Evolutionary conservation across 1,140 invertebrate species (phyloP).

Genomic region (Lycorma delicatula): DNA sequence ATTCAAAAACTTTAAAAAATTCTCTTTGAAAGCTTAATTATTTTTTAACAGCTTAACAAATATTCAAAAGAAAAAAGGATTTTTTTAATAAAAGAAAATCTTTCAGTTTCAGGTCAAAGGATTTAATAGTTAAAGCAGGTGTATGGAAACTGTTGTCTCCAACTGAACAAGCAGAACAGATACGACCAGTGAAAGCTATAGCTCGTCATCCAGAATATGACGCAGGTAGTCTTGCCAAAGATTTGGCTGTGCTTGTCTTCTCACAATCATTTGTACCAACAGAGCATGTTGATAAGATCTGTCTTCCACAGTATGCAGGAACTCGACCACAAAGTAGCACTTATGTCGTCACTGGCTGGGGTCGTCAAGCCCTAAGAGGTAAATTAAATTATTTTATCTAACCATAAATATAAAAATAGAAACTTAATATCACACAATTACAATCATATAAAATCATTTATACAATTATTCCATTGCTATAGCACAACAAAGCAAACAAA

Average conservation of each 20-base stretch:
- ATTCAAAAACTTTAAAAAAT: too few species aligned
- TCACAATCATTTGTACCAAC: conserved; percentile 49
- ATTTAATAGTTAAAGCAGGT: conserved; percentile 68
- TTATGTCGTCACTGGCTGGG: conserved; percentile 71
- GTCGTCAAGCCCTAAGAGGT: conserved; percentile 68
- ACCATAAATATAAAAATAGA: too few species aligned
- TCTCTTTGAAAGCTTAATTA: too few species aligned
- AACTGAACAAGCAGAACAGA: conserved; percentile 54
- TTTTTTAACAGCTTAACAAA: too few species aligned
- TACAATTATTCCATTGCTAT: too few species aligned
- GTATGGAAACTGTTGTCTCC: conserved; percentile 78
- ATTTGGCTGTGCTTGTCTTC: conserved; percentile 62
- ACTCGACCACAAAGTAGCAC: conserved; percentile 39
- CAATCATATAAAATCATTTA: too few species aligned
- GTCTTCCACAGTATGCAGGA: conserved; percentile 44
- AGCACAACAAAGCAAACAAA: too few species aligned
- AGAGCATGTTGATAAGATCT: conserved; percentile 64
- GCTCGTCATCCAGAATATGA: conserved; percentile 62
- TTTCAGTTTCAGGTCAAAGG: conserved; percentile 47
- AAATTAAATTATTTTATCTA: too few species aligned
- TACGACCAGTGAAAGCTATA: conserved; percentile 57
- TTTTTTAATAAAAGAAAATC: too few species aligned
- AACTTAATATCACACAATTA: too few species aligned
- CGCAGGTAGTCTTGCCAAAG: conserved; percentile 50
- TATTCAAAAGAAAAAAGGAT: too few species aligned